These are phyloP conservation scores for Salvator merianae DNA, from an alignment of 2,113 vertebrate genomes.

Conservation along the genomic window DNA sequence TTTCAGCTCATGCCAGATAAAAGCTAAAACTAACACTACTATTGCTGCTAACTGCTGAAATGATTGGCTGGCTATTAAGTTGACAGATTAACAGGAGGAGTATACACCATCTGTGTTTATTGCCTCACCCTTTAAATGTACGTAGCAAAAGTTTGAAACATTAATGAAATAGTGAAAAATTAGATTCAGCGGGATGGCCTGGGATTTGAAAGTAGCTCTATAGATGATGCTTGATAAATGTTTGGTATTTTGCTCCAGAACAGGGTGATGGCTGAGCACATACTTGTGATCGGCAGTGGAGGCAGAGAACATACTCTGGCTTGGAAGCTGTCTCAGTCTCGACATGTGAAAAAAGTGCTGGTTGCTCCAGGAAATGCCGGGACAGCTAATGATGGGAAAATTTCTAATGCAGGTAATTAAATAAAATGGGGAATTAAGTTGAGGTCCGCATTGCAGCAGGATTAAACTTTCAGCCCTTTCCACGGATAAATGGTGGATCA, in stretches of 20 bases:
- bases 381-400: constrained; percentile 80
- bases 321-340: constrained; percentile 88
- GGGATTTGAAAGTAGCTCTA: not conserved
- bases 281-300: constrained; percentile 88
- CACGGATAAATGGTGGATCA: not conserved
- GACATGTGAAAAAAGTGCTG: constrained; percentile 81
- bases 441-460: not conserved
- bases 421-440: not conserved
- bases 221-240: not conserved
- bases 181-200: no score
- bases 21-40: no score
- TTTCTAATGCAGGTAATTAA: constrained; percentile 83
- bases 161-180: no score
- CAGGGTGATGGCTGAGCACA: constrained; percentile 83
- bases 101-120: no score
- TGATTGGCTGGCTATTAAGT: no score
- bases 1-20: no score
- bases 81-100: no score
- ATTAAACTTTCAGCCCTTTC: not conserved
- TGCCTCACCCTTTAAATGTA: no score
- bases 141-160: no score
- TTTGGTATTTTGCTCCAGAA: constrained; percentile 15
- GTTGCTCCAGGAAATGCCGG: constrained; percentile 89
- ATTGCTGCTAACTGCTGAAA: no score
- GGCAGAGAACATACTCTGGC: constrained; percentile 90